A percentile compares a stretch with the other conserved stretches of the same genome.
phyloP scores from a whole-genome alignment of 2,888 invertebrate species.

The Sphaeridia pumilis region DNA sequence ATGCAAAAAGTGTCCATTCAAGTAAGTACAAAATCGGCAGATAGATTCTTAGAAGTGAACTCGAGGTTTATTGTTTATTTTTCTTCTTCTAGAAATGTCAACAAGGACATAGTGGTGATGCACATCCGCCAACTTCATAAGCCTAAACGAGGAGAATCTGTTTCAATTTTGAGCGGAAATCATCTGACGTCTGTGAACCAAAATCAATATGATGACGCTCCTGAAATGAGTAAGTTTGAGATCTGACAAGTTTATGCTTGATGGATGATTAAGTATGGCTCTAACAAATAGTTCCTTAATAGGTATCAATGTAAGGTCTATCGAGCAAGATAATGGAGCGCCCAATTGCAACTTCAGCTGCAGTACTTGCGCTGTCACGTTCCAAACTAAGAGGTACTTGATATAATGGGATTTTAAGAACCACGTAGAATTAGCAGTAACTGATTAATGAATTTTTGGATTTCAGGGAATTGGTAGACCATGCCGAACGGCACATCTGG shows the following conservation, averaged over 20 bases:
- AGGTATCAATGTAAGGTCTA: neutral
- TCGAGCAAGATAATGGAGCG: neutral
- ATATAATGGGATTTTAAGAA: neutral
- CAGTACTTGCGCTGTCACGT: slow-evolving; percentile 67
- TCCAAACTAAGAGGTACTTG: slow-evolving; percentile 52
- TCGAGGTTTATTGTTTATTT: neutral
- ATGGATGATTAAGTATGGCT: neutral
- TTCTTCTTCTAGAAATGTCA: slow-evolving; percentile 46
- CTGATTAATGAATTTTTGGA: neutral
- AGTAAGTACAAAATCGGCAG: slow-evolving; percentile 46
- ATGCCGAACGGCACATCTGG: slow-evolving; percentile 52
- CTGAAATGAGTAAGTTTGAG: neutral
- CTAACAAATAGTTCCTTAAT: neutral
- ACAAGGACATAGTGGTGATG: slow-evolving; percentile 51
- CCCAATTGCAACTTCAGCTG: slow-evolving; percentile 54
- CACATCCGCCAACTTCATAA: slow-evolving; percentile 56
- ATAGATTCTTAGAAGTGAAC: neutral
- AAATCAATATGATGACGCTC: slow-evolving; percentile 13
- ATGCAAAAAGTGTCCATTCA: slow-evolving; percentile 80
- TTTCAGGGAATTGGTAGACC: slow-evolving; percentile 48
- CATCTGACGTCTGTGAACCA: slow-evolving; percentile 21
- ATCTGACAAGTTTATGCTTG: neutral
- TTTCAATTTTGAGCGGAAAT: slow-evolving; percentile 29
- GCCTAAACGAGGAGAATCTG: slow-evolving; percentile 27
- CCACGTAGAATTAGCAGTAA: neutral